phyloP scores from a whole-genome alignment of 2,113 vertebrate genomes.

The Perccottus glenii region DNA sequence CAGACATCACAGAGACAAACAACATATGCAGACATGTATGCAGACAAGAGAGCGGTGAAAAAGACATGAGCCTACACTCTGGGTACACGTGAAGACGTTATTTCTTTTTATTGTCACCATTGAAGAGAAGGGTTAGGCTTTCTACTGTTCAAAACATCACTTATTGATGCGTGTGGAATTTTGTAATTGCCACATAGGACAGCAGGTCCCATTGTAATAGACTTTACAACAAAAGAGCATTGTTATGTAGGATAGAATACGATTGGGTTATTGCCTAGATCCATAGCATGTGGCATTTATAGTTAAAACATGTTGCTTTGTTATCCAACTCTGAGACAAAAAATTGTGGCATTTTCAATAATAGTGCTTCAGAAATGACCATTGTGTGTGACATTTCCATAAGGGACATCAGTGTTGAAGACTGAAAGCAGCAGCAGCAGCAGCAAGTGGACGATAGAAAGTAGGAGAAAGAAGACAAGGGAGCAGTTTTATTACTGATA shows the following conservation, averaged over 20 bases:
- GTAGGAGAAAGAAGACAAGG: constrained; percentile 21
- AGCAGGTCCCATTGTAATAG: no score
- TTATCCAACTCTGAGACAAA: background rate
- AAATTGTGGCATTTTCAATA: background rate
- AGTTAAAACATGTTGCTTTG: no score
- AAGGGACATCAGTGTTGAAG: constrained; percentile 1
- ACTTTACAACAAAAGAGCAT: no score
- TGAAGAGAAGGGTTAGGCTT: no score
- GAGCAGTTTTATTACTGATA: constrained; percentile 63
- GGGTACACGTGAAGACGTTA: background rate
- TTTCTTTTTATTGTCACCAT: background rate
- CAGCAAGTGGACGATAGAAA: constrained; percentile 9
- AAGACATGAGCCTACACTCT: background rate
- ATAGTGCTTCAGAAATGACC: background rate
- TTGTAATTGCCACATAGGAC: no score
- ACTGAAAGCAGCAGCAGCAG: constrained; percentile 6
- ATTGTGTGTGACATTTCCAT: constrained; percentile 2
- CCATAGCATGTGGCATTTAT: no score
- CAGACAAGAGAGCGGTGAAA: constrained; percentile 1
- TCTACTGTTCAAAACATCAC: no score
- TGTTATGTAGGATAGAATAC: no score
- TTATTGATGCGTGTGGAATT: no score
- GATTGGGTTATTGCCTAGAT: no score
- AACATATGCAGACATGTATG: constrained; percentile 1
- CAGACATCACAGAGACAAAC: constrained; percentile 15